Conservation (phyloP, 1,140 invertebrate genomes). For the Zeugodacus cucurbitae region DNA sequence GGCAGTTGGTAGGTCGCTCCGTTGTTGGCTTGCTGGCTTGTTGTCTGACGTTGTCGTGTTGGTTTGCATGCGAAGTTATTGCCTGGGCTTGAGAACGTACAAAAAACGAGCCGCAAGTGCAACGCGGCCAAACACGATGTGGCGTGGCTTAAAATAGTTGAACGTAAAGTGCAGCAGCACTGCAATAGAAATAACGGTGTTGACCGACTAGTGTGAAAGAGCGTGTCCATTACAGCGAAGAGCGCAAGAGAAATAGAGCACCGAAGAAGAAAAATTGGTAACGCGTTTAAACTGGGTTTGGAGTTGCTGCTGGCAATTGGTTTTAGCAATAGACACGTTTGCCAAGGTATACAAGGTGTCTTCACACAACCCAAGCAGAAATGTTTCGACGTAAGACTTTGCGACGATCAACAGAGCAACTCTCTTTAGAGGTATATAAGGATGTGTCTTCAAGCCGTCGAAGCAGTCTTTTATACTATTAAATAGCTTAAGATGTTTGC, state of each 20-base stretch:
- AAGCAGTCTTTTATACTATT: background rate
- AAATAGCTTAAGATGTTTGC: background rate
- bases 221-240: background rate
- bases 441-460: background rate
- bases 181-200: conserved; percentile 8
- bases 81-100: background rate
- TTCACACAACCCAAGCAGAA: background rate
- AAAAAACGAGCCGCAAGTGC: conserved; percentile 1
- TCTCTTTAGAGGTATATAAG: background rate
- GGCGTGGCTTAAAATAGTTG: conserved; percentile 17
- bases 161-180: background rate
- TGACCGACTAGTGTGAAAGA: background rate
- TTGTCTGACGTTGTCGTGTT: background rate
- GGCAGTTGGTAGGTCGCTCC: background rate
- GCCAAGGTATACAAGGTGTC: background rate
- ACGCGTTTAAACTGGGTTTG: background rate
- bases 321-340: background rate
- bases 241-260: conserved; percentile 14
- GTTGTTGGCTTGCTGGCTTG: no score
- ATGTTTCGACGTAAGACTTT: background rate
- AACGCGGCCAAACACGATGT: background rate
- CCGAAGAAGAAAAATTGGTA: background rate
- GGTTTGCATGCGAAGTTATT: background rate
- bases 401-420: background rate
- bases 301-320: background rate